These are phyloP conservation scores for Pitangus sulphuratus DNA, from an alignment of 2,797 vertebrate species.

Conservation along the genomic window DNA sequence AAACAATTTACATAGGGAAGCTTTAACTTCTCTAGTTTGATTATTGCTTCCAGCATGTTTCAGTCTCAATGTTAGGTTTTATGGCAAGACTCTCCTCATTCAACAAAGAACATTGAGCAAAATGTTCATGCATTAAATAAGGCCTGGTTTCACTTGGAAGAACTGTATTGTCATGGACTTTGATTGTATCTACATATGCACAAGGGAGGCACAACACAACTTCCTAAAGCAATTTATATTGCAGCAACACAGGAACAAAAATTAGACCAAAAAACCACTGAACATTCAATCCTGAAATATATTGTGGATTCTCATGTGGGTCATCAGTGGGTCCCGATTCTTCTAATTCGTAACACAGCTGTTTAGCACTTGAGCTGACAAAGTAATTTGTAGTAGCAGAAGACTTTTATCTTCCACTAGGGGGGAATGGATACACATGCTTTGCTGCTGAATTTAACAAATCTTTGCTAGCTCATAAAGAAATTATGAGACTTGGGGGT, in stretches of 20 bases:
- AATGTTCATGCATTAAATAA: background rate
- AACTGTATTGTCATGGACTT: background rate
- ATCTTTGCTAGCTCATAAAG: background rate
- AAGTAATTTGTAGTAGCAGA: background rate
- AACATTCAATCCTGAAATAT: background rate
- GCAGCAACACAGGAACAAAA: background rate
- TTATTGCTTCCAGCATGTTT: background rate
- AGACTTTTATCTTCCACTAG: conserved; percentile 48
- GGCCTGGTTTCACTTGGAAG: background rate
- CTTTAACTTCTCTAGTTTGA: background rate
- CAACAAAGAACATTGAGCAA: background rate
- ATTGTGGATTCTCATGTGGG: background rate
- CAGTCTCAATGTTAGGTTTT: background rate
- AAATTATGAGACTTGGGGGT: background rate
- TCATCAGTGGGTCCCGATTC: background rate
- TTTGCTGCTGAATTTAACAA: background rate
- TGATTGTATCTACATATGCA: background rate
- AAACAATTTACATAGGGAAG: background rate
- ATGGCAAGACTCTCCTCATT: background rate
- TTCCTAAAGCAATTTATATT: background rate
- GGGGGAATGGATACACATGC: conserved; percentile 40
- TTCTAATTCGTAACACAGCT: background rate
- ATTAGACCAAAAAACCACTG: background rate
- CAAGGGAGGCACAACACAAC: background rate
- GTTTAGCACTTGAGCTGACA: background rate